Conservation (phyloP, 2,113 vertebrate species). For the Rhegmatorhina hoffmannsi region DNA sequence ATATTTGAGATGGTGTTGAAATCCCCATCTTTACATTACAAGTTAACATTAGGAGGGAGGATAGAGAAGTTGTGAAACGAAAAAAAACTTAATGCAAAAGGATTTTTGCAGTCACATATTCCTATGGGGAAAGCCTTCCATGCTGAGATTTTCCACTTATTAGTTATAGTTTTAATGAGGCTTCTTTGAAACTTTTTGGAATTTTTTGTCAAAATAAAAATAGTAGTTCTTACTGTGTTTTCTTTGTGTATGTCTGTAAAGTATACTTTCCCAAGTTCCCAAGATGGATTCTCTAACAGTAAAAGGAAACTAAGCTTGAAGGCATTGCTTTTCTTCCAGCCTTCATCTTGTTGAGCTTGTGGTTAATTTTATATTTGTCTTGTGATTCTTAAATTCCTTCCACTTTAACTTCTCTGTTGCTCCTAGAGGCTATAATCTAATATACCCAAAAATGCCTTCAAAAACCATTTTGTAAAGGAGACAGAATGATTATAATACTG, state of each 20-base stretch:
- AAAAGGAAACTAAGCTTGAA: slow-evolving; percentile 4
- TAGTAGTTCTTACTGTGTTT: background rate
- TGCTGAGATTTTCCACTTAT: background rate
- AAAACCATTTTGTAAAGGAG: background rate
- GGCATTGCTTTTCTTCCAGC: background rate
- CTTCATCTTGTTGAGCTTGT: background rate
- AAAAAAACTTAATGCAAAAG: background rate
- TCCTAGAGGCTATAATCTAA: background rate
- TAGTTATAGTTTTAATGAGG: background rate
- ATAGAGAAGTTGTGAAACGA: background rate
- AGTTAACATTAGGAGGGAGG: background rate
- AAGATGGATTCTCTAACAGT: background rate
- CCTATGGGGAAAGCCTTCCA: background rate
- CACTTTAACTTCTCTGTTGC: background rate
- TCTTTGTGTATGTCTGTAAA: background rate
- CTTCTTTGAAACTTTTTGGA: background rate
- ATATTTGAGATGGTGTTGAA: background rate
- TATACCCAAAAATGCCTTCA: background rate
- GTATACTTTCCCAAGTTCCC: background rate
- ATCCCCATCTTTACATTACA: background rate
- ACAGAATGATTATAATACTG: background rate
- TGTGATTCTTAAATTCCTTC: background rate
- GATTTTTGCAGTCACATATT: background rate
- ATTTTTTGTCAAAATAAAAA: background rate
- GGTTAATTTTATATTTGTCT: background rate